phyloP scores from a whole-genome alignment of 2,113 vertebrate species.

The Microcebus lehilahytsara region DNA sequence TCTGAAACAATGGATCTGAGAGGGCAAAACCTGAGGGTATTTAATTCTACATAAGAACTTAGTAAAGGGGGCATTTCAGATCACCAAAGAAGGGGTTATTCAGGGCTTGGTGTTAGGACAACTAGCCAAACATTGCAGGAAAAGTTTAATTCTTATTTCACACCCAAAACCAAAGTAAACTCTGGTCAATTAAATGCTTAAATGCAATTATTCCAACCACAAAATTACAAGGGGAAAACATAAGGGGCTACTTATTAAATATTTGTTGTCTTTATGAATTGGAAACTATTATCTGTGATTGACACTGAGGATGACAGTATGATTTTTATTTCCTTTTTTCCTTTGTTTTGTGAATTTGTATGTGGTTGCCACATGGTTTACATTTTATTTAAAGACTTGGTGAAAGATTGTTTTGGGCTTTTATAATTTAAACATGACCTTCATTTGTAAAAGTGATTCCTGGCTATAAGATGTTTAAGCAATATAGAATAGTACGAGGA shows the following conservation, averaged over 20 bases:
- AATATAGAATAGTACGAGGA: neutral
- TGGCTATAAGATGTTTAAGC: neutral
- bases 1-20: neutral
- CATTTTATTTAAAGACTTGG: slow-evolving; percentile 27
- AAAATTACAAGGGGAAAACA: neutral
- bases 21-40: neutral
- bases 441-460: neutral
- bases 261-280: neutral
- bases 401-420: neutral
- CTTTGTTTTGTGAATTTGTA: neutral
- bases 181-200: neutral
- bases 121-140: neutral
- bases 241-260: neutral
- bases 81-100: neutral
- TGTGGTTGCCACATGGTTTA: neutral
- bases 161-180: neutral
- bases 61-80: neutral
- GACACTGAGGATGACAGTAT: neutral
- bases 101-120: neutral
- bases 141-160: neutral
- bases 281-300: neutral
- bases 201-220: neutral
- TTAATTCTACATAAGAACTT: neutral
- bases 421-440: slow-evolving; percentile 28
- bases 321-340: neutral